These are phyloP conservation scores for Pseudachorutes palmiensis DNA, from an alignment of 1,140 invertebrate genomes.

Conservation along the genomic window DNA sequence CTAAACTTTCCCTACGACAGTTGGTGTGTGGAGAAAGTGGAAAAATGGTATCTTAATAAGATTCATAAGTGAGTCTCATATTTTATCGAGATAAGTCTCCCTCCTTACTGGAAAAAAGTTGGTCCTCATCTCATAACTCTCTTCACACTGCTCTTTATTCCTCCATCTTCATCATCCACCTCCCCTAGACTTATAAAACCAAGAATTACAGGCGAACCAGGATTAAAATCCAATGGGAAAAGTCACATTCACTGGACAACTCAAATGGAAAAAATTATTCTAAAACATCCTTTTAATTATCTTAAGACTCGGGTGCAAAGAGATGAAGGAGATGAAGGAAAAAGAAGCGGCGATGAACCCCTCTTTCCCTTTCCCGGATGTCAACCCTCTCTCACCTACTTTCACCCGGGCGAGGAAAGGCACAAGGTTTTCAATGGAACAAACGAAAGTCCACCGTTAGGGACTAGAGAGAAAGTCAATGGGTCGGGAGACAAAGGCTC, in stretches of 20 bases:
- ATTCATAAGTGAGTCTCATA: conserved; percentile 32
- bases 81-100: conserved; percentile 33
- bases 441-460: too few species aligned
- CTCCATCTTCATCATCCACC: not conserved
- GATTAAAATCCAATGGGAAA: conserved; percentile 1
- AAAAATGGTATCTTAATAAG: conserved; percentile 28
- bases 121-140: conserved; percentile 23
- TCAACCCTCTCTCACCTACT: not conserved
- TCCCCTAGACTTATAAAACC: not conserved
- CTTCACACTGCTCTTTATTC: not conserved
- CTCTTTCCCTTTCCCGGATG: too few species aligned
- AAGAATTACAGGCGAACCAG: not conserved
- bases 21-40: not conserved
- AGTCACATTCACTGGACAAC: not conserved
- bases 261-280: not conserved
- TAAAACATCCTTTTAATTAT: not conserved
- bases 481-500: not conserved
- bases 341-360: not conserved
- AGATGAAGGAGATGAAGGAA: not conserved
- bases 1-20: conserved; percentile 9
- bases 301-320: not conserved
- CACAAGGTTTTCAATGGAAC: not conserved
- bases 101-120: conserved; percentile 19
- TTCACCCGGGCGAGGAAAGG: not conserved
- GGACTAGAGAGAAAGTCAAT: too few species aligned